Conservation (phyloP, 2,113 vertebrate genomes). For the Edolisoma coerulescens region DNA sequence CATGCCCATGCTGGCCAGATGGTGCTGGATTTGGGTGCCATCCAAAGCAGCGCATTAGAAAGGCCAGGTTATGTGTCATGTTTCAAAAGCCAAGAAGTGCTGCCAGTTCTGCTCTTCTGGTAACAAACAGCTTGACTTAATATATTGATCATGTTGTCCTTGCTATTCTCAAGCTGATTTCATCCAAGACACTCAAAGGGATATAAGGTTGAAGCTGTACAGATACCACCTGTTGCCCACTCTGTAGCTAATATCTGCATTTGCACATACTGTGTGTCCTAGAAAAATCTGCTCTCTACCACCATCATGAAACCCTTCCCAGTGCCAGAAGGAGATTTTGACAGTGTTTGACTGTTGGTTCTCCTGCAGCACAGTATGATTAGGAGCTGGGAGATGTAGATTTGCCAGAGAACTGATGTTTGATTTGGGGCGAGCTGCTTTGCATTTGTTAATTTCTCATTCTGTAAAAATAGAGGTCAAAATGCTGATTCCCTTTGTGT, state of each 20-base stretch:
- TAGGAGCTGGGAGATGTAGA: background rate
- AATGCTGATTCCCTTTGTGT: background rate
- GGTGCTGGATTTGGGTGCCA: slow-evolving; percentile 31
- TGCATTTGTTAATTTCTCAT: background rate
- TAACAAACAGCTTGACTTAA: slow-evolving; percentile 35
- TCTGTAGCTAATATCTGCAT: background rate
- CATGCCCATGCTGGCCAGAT: slow-evolving; percentile 15
- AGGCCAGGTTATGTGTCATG: slow-evolving; percentile 42
- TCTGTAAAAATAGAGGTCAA: background rate
- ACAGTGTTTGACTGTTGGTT: background rate
- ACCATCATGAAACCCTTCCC: background rate
- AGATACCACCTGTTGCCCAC: background rate
- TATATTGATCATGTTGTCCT: slow-evolving; percentile 5
- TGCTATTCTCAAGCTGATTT: background rate
- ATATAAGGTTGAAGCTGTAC: background rate
- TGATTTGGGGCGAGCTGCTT: background rate
- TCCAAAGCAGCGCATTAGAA: background rate
- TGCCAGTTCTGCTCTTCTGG: slow-evolving; percentile 12
- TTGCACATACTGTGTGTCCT: background rate
- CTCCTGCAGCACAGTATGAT: background rate
- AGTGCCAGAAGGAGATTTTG: background rate
- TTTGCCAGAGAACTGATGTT: background rate
- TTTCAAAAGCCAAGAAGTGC: slow-evolving; percentile 19
- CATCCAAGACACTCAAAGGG: background rate
- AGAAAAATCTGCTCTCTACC: background rate